These are phyloP conservation scores for Gibbula magus DNA, from an alignment of 2,888 invertebrate species.

Conservation along the genomic window DNA sequence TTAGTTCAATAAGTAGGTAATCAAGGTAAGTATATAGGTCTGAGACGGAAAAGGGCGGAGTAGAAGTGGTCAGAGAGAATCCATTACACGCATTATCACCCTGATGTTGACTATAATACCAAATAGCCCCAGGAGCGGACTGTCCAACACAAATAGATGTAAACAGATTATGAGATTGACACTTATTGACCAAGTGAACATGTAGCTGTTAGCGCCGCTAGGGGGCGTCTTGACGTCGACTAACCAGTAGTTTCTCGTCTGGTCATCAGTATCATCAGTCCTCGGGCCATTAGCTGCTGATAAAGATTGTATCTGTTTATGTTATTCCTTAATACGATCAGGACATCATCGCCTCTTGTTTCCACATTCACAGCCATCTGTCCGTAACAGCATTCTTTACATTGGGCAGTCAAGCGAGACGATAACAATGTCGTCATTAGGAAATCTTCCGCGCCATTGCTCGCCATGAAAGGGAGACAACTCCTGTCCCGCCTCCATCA, in stretches of 20 bases:
- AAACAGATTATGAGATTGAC: conserved; percentile 1
- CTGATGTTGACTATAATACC: background rate
- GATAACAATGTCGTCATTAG: background rate
- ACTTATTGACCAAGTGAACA: background rate
- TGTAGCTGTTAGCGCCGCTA: background rate
- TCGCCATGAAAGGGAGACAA: background rate
- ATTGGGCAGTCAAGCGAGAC: background rate
- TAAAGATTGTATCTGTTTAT: conserved; percentile 5
- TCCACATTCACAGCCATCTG: background rate
- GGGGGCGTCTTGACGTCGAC: background rate
- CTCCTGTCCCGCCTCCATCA: background rate
- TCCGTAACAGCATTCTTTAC: background rate
- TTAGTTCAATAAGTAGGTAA: no score
- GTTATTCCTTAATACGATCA: conserved; percentile 10
- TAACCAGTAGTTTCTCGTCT: background rate
- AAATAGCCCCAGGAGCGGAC: background rate
- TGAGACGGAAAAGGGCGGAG: background rate
- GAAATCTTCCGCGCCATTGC: background rate
- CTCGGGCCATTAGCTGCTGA: background rate
- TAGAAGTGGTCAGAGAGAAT: background rate
- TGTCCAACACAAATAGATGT: background rate
- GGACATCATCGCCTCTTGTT: background rate
- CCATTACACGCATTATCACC: background rate
- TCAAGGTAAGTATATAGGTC: no score
- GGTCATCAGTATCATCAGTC: background rate